A percentile compares a stretch with the other conserved stretches of the same genome.
These are phyloP conservation scores for Heliconius hewitsoni DNA, from an alignment of 1,140 invertebrate genomes.

Conservation along the genomic window DNA sequence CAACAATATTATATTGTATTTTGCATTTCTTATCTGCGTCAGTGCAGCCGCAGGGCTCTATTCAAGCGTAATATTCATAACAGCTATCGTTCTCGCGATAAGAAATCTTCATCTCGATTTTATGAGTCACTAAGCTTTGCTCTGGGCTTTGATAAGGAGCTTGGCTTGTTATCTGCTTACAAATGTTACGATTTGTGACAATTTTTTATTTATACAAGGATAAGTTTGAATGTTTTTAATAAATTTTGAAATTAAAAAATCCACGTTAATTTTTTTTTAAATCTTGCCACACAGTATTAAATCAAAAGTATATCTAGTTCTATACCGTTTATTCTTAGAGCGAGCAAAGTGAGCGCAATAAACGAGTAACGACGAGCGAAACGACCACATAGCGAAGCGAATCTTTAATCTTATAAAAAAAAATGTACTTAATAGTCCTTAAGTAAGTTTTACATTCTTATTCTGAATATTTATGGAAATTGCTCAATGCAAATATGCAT, in stretches of 20 bases:
- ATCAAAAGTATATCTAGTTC: too few relatives aligned
- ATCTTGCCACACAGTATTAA: too few relatives aligned
- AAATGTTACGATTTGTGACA: not conserved
- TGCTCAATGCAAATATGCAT: not conserved
- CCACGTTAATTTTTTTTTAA: not conserved
- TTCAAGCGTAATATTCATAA: constrained; percentile 13
- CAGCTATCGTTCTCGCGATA: constrained; percentile 7
- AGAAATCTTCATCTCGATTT: constrained; percentile 12
- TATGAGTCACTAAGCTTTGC: constrained; percentile 48
- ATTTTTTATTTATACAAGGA: not conserved
- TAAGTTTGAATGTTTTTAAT: not conserved
- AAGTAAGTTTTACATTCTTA: not conserved
- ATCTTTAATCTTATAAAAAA: too few relatives aligned
- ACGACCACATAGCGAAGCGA: too few relatives aligned
- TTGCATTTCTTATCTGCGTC: not conserved
- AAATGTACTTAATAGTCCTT: not conserved
- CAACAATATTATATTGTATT: not conserved
- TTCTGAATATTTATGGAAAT: not conserved
- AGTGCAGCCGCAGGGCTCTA: not conserved
- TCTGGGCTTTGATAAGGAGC: constrained; percentile 40
- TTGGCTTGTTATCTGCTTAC: constrained; percentile 39
- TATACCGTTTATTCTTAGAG: too few relatives aligned
- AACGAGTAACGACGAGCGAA: too few relatives aligned
- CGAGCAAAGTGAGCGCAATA: too few relatives aligned
- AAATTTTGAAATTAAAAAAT: not conserved